Conservation (phyloP, 1,140 invertebrate genomes). For the Nephotettix cincticeps region DNA sequence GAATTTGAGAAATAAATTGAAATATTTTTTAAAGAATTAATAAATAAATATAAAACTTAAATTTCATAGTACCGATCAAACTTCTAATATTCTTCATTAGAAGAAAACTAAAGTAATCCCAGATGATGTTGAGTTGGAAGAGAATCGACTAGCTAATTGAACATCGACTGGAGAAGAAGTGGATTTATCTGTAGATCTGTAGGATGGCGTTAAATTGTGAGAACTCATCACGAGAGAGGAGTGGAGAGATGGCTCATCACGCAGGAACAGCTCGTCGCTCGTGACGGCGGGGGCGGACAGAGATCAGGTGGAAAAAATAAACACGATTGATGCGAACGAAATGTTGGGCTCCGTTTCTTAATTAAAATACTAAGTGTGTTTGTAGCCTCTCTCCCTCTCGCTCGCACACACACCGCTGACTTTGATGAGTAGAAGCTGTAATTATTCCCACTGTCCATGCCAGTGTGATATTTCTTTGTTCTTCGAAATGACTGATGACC, state of each 20-base stretch:
- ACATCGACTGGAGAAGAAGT: neutral
- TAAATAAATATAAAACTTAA: no score
- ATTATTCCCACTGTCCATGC: slow-evolving; percentile 17
- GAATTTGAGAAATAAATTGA: no score
- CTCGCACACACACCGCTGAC: neutral
- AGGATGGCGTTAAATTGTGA: neutral
- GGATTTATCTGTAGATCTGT: slow-evolving; percentile 14
- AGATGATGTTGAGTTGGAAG: no score
- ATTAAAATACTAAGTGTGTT: slow-evolving; percentile 20
- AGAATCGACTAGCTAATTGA: slow-evolving; percentile 11
- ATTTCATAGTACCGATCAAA: no score
- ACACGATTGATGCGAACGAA: slow-evolving; percentile 18
- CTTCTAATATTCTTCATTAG: no score
- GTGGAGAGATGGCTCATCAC: no score
- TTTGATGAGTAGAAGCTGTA: slow-evolving; percentile 15
- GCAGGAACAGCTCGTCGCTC: no score
- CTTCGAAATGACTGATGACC: slow-evolving; percentile 11
- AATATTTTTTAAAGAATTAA: no score
- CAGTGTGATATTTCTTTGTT: slow-evolving; percentile 18
- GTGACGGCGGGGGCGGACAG: slow-evolving; percentile 16
- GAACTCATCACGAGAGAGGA: neutral
- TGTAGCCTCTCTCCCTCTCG: neutral
- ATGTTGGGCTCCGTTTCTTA: slow-evolving; percentile 20
- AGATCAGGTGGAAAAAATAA: slow-evolving; percentile 8
- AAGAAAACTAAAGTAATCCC: no score